Evolutionary conservation across 2,113 vertebrate species (phyloP), one percentile per base, ranked within the genome.

Genomic region (Perca schrenkii): DNA sequence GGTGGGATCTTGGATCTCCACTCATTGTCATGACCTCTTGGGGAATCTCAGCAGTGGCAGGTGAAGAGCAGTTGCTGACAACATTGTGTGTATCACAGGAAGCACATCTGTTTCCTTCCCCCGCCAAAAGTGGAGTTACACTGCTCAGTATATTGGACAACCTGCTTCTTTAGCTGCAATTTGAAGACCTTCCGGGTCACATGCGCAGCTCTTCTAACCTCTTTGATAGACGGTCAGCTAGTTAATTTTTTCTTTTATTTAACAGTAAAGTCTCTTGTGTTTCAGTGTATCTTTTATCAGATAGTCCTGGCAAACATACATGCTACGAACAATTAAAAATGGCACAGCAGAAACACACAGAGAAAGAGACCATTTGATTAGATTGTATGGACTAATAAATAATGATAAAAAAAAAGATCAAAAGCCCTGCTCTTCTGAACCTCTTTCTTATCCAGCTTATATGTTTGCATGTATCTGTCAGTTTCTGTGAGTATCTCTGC

Each of bases 401-500:
- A 31, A 31, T 28, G 2, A 28, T 28, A 2, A 28, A 28, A 15
- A 28, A 34, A 6, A 46, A 13, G 46, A 67, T 50, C 2, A 74
- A 61, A 68, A 46, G 43, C 63, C 4, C 6, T 0, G 2, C 40
- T 15, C 36, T 10, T 43, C 13, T 25, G 3, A 53, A n/a, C 58
- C 25, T 65, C 65, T 60, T 47, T 70, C 8, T n/a, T 2, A 19
- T 25, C 54, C 81, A 34, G 82, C 43, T 25, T 8, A 22, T 67
- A 17, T 67, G 28, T 57, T 31, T 11, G 46, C 57, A 68, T 79
- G 34, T 46, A 46, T 61, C 34, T 46, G 76, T 77, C 74, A 65
- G 54, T 64, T 71, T 74, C 52, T 7, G 21, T 54, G 74, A 61
- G 70, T 68, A 7, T 82, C 52, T 78, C 70, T 25, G 70, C 79